phyloP scores from a whole-genome alignment of 1,140 invertebrate species.

The fruit fly (Drosophila melanogaster) region Release_6_plus_ISO1_MT NT_033777.3:26640001-26640500 shows the following conservation, averaged over 20 bases:
- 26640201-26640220: conserved; percentile 71
- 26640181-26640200: conserved; percentile 68
- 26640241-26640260: conserved; percentile 51
- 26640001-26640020: conserved; percentile 40
- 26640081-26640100: conserved; percentile 67
- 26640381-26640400: conserved; percentile 74
- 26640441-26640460: conserved; percentile 86
- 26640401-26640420: conserved; percentile 78
- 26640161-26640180: conserved; percentile 71
- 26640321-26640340: conserved; percentile 55
- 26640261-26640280: conserved; percentile 22
- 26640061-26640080: conserved; percentile 54
- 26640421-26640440: conserved; percentile 54
- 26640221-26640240: conserved; percentile 70
- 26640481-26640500: conserved; percentile 90
- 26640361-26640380: conserved; percentile 65
- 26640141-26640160: conserved; percentile 34
- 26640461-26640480: conserved; percentile 94
- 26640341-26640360: conserved; percentile 39
- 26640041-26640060: conserved; percentile 37
- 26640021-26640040: conserved; percentile 62
- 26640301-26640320: conserved; percentile 66
- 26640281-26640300: conserved; percentile 27
- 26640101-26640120: not conserved
- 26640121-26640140: too few relatives aligned